phyloP scores from a whole-genome alignment of 2,888 invertebrate genomes.

The Acleris holmiana region DNA sequence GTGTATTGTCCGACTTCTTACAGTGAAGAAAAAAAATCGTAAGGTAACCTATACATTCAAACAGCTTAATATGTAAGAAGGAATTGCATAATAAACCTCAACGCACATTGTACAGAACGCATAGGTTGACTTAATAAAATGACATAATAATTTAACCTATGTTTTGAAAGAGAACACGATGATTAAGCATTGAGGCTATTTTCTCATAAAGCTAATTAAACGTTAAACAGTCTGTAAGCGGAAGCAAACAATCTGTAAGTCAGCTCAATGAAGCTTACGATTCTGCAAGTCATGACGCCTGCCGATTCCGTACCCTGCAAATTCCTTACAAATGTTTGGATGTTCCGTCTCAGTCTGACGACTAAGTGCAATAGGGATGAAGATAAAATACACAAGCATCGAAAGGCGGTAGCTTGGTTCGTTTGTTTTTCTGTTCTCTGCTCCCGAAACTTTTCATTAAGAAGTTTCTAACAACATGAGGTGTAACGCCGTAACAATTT shows the following conservation, averaged over 20 bases:
- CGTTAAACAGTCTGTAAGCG: slow-evolving; percentile 35
- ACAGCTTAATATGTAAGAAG: no score
- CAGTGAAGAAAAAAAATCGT: no score
- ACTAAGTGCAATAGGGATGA: slow-evolving; percentile 10
- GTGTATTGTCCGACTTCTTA: no score
- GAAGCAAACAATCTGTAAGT: slow-evolving; percentile 23
- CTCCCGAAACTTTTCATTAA: slow-evolving; percentile 34
- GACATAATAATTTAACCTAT: neutral
- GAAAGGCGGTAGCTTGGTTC: slow-evolving; percentile 13
- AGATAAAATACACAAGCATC: slow-evolving; percentile 13
- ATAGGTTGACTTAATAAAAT: neutral
- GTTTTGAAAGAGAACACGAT: slow-evolving; percentile 9
- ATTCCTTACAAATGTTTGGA: slow-evolving; percentile 3
- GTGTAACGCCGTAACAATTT: slow-evolving; percentile 35
- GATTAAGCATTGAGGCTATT: slow-evolving; percentile 18
- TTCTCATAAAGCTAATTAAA: slow-evolving; percentile 34
- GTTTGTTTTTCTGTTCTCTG: slow-evolving; percentile 24
- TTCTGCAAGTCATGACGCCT: slow-evolving; percentile 30
- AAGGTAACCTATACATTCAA: no score
- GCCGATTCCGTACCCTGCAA: slow-evolving; percentile 1
- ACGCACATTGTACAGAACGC: no score
- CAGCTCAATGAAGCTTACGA: slow-evolving; percentile 25
- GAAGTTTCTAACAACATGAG: slow-evolving; percentile 36
- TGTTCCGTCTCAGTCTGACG: slow-evolving; percentile 9
- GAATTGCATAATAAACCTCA: no score